Base-by-base conservation (phyloP, 2,113 vertebrate species). In the Uropsilus gracilis region DNA sequence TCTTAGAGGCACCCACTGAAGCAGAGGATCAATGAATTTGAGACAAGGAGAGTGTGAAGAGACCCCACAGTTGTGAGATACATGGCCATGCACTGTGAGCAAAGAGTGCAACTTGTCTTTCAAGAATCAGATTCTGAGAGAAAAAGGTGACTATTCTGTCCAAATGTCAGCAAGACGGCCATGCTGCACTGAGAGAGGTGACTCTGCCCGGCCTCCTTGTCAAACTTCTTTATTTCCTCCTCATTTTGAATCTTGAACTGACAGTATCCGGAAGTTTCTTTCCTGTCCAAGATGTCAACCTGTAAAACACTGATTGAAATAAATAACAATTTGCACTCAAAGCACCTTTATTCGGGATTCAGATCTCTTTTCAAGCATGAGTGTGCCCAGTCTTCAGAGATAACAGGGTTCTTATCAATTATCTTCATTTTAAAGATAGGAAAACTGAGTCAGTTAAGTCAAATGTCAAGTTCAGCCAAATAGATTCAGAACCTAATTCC, bases 401-500 rank as follows among this genome's bases (percentile, higher is more conserved):
- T 84, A 86, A 89, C 24, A 55, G 44, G 72, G 64, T 89, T 57
- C 42, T 87, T 94, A 61, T 83, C 68, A 90, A 69, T 90, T 93
- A 89, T 81, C 42, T 89, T 94, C 61, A 92, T 63, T 91, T 93
- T 78, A 50, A 93, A 86, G 64, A 89, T 84, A 37, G 64, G 20
- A 72, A 90, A 96, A 83, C 76, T 86, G 75, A 95, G 81, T 87
- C 93, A 76, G 64, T 57, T 46, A 87, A 93, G 91, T 95, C 83
- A 96, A 94, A 82, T 61, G 95, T 83, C 68, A 96, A 91, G 53
- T 86, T 90, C 78, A 78, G 61, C 30, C 1, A 5, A 66, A 94
- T 3, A 87, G 75, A 97, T 87, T 8, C 44, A 28, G 34, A 95
- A 84, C 46, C 59, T 57, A 93, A 30, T 94, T 91, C 87, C 46